A percentile compares a stretch with the other conserved stretches of the same genome.
phyloP scores from a whole-genome alignment of 2,888 invertebrate species.

The Habroteleia sp. region DNA sequence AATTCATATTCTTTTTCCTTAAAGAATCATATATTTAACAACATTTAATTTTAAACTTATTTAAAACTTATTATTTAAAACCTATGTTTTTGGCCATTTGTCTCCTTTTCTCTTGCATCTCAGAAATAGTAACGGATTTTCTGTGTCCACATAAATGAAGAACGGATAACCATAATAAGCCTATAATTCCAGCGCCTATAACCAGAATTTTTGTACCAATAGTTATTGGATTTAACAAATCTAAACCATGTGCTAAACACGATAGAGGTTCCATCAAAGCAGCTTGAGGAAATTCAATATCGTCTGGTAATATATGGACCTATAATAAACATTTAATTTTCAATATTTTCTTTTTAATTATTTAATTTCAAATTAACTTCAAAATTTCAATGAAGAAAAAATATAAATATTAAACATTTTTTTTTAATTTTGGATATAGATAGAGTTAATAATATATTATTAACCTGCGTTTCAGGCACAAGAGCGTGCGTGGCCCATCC shows the following conservation, averaged over 20 bases:
- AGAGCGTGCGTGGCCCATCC: slow-evolving; percentile 87
- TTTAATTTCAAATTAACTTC: no score
- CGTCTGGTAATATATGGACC: slow-evolving; percentile 74
- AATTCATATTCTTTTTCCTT: no score
- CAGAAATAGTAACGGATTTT: slow-evolving; percentile 85
- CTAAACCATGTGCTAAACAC: slow-evolving; percentile 87
- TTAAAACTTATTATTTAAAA: slow-evolving; percentile 55
- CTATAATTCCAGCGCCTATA: slow-evolving; percentile 88
- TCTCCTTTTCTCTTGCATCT: slow-evolving; percentile 82
- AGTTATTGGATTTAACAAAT: slow-evolving; percentile 84
- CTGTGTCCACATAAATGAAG: slow-evolving; percentile 87
- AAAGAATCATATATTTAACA: no score
- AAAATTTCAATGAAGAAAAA: no score
- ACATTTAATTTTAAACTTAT: no score
- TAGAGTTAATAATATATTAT: slow-evolving; percentile 71
- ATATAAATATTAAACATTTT: no score
- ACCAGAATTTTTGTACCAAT: slow-evolving; percentile 85
- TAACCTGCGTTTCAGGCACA: slow-evolving; percentile 84
- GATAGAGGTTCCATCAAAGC: slow-evolving; percentile 87
- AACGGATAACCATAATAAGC: slow-evolving; percentile 85
- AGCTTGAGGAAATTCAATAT: slow-evolving; percentile 80
- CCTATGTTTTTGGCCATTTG: slow-evolving; percentile 72
- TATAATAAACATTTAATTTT: no score
- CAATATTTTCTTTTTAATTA: neutral
- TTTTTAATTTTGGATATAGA: no score